Percentiles rank a stretch among this genome's conserved stretches.
These are phyloP conservation scores for Pogonomyrmex barbatus DNA, from an alignment of 1,140 invertebrate genomes.

Conservation along the genomic window DNA sequence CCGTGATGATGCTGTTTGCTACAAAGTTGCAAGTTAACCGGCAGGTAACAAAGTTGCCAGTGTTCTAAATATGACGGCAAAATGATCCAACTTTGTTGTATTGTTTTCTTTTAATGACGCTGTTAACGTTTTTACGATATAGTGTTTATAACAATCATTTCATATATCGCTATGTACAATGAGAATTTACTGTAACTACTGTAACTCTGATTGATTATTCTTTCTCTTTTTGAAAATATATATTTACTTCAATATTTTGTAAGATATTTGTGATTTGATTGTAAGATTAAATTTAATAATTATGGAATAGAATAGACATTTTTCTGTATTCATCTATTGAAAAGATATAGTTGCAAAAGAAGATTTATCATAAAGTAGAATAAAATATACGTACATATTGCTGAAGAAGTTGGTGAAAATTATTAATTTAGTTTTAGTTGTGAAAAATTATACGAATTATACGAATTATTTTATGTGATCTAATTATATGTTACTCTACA, in stretches of 20 bases:
- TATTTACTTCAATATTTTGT: neutral
- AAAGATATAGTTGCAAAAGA: neutral
- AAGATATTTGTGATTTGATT: neutral
- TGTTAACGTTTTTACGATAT: conserved; percentile 10
- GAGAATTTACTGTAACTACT: neutral
- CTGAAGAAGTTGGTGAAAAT: neutral
- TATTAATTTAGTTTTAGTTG: neutral
- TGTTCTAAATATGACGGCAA: conserved; percentile 46
- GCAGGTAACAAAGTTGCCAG: conserved; percentile 45
- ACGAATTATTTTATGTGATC: neutral
- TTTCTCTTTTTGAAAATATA: neutral
- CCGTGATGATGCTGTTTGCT: conserved; percentile 53
- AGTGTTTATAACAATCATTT: neutral
- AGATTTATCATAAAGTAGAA: neutral
- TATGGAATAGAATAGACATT: conserved; percentile 6
- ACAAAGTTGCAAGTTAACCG: conserved; percentile 57
- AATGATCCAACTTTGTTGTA: conserved; percentile 17
- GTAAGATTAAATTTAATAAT: neutral
- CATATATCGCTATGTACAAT: neutral
- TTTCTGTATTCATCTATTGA: neutral
- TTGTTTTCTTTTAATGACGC: conserved; percentile 3
- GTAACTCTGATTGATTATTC: neutral
- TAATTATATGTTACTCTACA: neutral
- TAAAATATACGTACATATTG: neutral
- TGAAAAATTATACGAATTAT: neutral